phyloP scores from a whole-genome alignment of 2,113 vertebrate species.

The Myxocyprinus asiaticus region DNA sequence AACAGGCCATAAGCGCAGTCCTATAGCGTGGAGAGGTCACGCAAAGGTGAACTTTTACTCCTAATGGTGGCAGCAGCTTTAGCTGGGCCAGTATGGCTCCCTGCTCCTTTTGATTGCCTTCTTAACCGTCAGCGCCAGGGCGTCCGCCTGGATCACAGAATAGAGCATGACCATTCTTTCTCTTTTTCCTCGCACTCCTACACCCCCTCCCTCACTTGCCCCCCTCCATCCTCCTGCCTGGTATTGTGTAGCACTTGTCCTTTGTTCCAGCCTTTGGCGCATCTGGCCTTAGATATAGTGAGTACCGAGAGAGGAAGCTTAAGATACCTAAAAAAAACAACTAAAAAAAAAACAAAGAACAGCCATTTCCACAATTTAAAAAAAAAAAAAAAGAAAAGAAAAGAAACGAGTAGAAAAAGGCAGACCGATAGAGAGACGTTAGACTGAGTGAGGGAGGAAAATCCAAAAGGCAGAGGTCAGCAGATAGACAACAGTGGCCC shows the following conservation, averaged over 20 bases:
- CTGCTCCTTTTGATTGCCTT: slow-evolving; percentile 59
- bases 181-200: slow-evolving; percentile 45
- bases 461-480: slow-evolving; percentile 79
- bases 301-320: slow-evolving; percentile 66
- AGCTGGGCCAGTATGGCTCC: slow-evolving; percentile 42
- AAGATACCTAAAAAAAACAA: slow-evolving; percentile 40
- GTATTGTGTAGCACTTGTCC: slow-evolving; percentile 79
- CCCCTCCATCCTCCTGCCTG: slow-evolving; percentile 61
- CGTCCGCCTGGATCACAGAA: slow-evolving; percentile 68
- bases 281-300: slow-evolving; percentile 77
- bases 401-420: slow-evolving; percentile 59
- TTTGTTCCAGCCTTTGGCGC: slow-evolving; percentile 77
- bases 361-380: slow-evolving; percentile 62
- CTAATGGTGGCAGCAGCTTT: slow-evolving; percentile 58
- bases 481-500: slow-evolving; percentile 84
- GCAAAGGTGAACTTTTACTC: slow-evolving; percentile 73
- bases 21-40: slow-evolving; percentile 71
- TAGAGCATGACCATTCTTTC: slow-evolving; percentile 60
- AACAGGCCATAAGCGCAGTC: slow-evolving; percentile 73
- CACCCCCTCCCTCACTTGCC: background rate
- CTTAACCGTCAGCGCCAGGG: slow-evolving; percentile 62
- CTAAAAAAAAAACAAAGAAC: slow-evolving; percentile 45
- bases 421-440: background rate
- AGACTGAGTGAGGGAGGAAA: slow-evolving; percentile 16
- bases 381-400: slow-evolving; percentile 25